Conservation (phyloP, 1,140 invertebrate genomes). For the Holcopasites calliopsidis region DNA sequence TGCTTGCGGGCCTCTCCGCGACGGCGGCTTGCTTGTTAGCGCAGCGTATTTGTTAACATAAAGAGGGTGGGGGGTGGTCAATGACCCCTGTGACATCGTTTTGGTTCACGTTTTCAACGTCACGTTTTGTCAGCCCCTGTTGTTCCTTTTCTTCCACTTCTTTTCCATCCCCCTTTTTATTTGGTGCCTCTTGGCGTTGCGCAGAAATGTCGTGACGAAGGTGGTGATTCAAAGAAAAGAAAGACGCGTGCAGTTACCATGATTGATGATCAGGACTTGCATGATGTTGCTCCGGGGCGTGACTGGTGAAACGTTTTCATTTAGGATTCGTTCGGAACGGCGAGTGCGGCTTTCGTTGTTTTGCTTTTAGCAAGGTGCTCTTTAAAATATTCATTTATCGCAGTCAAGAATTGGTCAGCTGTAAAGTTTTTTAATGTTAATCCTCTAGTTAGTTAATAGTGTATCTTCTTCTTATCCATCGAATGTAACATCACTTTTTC, state of each 20-base stretch:
- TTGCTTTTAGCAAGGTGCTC: no score
- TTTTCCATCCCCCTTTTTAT: background rate
- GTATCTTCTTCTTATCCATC: no score
- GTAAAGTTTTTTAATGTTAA: background rate
- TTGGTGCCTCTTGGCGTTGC: no score
- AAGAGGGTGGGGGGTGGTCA: conserved; percentile 72
- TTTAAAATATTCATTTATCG: no score
- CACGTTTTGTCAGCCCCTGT: conserved; percentile 23
- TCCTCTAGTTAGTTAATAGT: background rate
- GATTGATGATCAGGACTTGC: background rate
- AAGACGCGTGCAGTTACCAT: background rate
- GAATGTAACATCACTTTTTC: no score
- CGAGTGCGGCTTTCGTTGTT: background rate
- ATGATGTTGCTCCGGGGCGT: background rate
- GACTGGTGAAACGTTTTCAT: background rate
- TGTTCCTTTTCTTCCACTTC: background rate
- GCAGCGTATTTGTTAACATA: conserved; percentile 71
- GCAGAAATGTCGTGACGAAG: background rate
- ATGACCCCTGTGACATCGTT: conserved; percentile 68
- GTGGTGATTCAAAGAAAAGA: background rate
- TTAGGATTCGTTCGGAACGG: no score
- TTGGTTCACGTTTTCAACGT: conserved; percentile 50
- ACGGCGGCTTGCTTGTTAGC: conserved; percentile 72
- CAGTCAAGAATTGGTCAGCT: no score
- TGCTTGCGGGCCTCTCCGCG: conserved; percentile 49